Percentiles rank a stretch among this genome's conserved stretches.
phyloP scores from a whole-genome alignment of 2,888 invertebrate genomes.

The Sinopyrophorus schimmeli region DNA sequence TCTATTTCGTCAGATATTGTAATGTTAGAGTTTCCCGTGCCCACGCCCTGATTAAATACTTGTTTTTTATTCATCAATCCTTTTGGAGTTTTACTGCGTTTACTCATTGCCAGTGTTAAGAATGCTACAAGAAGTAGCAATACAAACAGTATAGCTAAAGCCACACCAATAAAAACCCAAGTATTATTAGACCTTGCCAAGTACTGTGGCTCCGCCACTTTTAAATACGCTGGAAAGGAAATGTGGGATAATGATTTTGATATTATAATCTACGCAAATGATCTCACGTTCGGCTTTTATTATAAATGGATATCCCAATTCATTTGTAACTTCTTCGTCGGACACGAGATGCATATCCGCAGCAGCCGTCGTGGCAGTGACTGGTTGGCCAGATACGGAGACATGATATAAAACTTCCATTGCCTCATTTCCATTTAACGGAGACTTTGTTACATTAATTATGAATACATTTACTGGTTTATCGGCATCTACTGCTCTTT shows the following conservation, averaged over 20 bases:
- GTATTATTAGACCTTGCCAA: slow-evolving; percentile 59
- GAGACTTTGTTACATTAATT: slow-evolving; percentile 66
- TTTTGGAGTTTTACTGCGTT: slow-evolving; percentile 52
- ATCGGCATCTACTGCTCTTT: slow-evolving; percentile 41
- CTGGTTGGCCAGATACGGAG: slow-evolving; percentile 76
- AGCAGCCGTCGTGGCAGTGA: slow-evolving; percentile 79
- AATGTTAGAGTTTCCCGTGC: slow-evolving; percentile 46
- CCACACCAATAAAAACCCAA: slow-evolving; percentile 69
- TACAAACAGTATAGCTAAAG: slow-evolving; percentile 63
- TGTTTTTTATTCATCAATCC: slow-evolving; percentile 48
- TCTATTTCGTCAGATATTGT: slow-evolving; percentile 52
- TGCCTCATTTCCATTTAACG: slow-evolving; percentile 50
- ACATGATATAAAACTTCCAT: slow-evolving; percentile 79
- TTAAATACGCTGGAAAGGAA: slow-evolving; percentile 65
- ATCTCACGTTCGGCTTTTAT: slow-evolving; percentile 85
- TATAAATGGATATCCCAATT: slow-evolving; percentile 74
- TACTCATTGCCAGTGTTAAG: slow-evolving; percentile 57
- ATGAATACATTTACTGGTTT: slow-evolving; percentile 68
- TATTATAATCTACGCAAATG: not conserved
- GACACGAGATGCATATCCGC: slow-evolving; percentile 81
- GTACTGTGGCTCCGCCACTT: slow-evolving; percentile 65
- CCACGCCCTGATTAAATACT: slow-evolving; percentile 46
- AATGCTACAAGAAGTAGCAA: slow-evolving; percentile 62
- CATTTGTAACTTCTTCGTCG: slow-evolving; percentile 73
- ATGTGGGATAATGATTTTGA: not conserved